Base-by-base conservation (phyloP, 2,888 invertebrate genomes). In the Volucella bombylans region DNA sequence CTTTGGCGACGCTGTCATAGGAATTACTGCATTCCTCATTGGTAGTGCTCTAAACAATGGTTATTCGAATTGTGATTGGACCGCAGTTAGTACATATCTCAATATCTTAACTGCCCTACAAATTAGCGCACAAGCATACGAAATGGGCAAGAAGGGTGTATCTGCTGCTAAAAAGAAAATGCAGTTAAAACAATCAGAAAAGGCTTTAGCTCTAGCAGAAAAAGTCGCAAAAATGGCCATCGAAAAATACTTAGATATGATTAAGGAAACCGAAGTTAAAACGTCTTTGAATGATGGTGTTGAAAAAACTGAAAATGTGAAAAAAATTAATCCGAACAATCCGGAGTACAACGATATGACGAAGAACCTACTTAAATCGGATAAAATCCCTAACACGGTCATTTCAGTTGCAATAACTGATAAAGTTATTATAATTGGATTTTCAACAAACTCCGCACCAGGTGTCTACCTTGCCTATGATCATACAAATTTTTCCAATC, bases 21-120 rank as follows among this genome's bases (percentile, higher is more conserved):
- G 74, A 57, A 10, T 54, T 12, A 38, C 31, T 4, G 6, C 62
- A 0, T 61, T 43, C 18, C 1, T 61, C 23, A 14, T 43, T 15
- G 59, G n/a, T 0, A n/a, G 43, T 11, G 39, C 39, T 6, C 12
- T 77, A 1, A 77, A 61, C 8, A 10, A 55, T 18, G 68, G 77
- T 12, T 59, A 59, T 11, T 38, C 15, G 2, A 69, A 77, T 11
- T 68, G 68, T 54, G 47, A 72, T 11, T 45, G 50, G 61, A 62
- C 68, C 4, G 61, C 55, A 1, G 39, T 69, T 12, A 62, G 68
- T 10, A 69, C 68, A 10, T 77, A 77, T 47, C 61, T 69, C 14
- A 77, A 62, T 62, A 1, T 77, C 1, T 4, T 77, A n/a, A 69
- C 77, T 8, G 59, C 68, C 1, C 43, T 77, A 14, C 77, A 77